Evolutionary conservation across 2,888 invertebrate species (phyloP).

Genomic region (Vanessa cardui): DNA sequence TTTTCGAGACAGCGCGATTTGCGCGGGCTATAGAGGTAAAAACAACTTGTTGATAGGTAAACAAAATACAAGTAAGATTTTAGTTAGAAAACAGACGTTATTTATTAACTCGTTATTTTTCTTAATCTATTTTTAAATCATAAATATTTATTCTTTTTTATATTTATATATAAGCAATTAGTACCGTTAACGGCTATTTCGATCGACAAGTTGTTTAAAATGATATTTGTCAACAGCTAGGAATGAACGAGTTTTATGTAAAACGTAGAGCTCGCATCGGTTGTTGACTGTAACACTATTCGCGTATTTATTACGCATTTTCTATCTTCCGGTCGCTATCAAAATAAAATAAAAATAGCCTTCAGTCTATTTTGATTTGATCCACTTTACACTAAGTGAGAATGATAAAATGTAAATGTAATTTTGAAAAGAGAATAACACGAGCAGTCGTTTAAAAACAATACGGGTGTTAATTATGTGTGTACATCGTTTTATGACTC

Average conservation of each 20-base stretch:
- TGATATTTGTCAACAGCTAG: constrained; percentile 10
- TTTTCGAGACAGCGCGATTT: too few relatives aligned
- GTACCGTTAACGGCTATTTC: not conserved
- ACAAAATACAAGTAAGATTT: not conserved
- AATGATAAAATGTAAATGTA: constrained; percentile 4
- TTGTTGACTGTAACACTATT: constrained; percentile 34
- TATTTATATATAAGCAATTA: not conserved
- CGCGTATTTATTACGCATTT: constrained; percentile 27
- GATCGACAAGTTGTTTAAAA: not conserved
- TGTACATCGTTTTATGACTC: constrained; percentile 27
- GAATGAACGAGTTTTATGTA: constrained; percentile 23
- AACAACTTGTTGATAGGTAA: not conserved
- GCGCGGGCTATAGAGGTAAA: not conserved
- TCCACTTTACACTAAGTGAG: not conserved
- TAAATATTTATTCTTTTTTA: not conserved
- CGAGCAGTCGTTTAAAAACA: constrained; percentile 16
- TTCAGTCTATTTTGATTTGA: constrained; percentile 18
- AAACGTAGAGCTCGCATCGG: constrained; percentile 28
- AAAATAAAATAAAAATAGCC: constrained; percentile 28
- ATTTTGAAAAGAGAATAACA: constrained; percentile 3
- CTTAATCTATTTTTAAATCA: not conserved
- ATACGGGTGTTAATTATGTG: constrained; percentile 31
- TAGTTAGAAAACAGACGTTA: not conserved
- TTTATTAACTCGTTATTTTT: not conserved
- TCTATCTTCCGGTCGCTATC: constrained; percentile 35